Conservation (phyloP, 2,113 vertebrate genomes). For the Syngnathoides biaculeatus region DNA sequence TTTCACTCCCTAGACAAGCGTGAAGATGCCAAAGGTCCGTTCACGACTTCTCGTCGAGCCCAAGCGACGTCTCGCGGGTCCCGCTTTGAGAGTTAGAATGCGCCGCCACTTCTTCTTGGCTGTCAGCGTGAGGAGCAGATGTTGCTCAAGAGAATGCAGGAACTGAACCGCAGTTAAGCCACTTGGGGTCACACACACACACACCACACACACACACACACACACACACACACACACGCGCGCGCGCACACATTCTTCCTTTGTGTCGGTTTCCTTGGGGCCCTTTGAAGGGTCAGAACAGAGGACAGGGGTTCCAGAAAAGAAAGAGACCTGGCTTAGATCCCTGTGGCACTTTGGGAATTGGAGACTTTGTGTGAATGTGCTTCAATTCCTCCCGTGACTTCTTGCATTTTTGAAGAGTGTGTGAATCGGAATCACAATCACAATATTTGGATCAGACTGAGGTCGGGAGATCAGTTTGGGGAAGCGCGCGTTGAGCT, state of each 20-base stretch:
- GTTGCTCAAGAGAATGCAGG: slow-evolving; percentile 54
- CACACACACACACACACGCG: slow-evolving; percentile 18
- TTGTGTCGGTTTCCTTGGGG: slow-evolving; percentile 65
- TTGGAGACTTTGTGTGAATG: background rate
- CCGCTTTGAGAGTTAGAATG: background rate
- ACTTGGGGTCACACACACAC: slow-evolving; percentile 27
- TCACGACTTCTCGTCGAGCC: no score
- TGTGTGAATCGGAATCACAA: background rate
- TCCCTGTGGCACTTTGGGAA: slow-evolving; percentile 1
- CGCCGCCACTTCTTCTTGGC: slow-evolving; percentile 1
- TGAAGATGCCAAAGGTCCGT: no score
- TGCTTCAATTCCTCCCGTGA: background rate
- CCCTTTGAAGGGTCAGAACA: slow-evolving; percentile 30
- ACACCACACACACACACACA: slow-evolving; percentile 21
- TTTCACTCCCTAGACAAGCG: no score
- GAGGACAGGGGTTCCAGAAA: slow-evolving; percentile 6
- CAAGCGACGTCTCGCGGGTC: background rate
- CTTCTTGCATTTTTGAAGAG: background rate
- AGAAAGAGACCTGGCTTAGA: background rate
- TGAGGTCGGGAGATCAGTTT: background rate
- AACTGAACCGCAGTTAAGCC: slow-evolving; percentile 35
- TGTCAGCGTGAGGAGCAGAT: slow-evolving; percentile 39
- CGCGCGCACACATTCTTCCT: slow-evolving; percentile 24
- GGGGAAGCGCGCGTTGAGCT: background rate
- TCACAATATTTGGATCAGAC: no score